Evolutionary conservation across 2,888 invertebrate species (phyloP).

Genomic region (Bruchidius siliquastri): DNA sequence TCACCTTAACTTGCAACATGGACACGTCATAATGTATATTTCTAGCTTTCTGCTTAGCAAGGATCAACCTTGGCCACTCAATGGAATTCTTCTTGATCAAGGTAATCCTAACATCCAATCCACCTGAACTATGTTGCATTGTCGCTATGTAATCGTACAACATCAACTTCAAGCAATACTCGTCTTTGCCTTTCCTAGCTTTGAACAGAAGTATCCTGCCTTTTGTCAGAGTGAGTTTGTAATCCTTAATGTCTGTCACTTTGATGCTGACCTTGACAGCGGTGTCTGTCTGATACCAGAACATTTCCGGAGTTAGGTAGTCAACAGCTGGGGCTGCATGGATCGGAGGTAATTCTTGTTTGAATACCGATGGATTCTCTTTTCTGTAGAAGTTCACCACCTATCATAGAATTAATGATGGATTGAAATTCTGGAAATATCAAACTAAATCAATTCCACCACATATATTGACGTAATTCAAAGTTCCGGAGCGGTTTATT

Average conservation of each 20-base stretch:
- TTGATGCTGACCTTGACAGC: slow-evolving; percentile 33
- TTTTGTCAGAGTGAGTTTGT: slow-evolving; percentile 28
- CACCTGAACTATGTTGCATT: slow-evolving; percentile 29
- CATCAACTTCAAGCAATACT: slow-evolving; percentile 32
- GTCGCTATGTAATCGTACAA: slow-evolving; percentile 32
- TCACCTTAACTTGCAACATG: slow-evolving; percentile 23
- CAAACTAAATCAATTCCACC: too few relatives aligned
- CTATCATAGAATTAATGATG: too few relatives aligned
- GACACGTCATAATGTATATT: slow-evolving; percentile 37
- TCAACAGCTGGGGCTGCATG: slow-evolving; percentile 25
- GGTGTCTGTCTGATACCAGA: slow-evolving; percentile 38
- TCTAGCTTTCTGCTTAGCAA: slow-evolving; percentile 29
- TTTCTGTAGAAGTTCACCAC: not conserved
- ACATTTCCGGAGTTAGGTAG: slow-evolving; percentile 37
- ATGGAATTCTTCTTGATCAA: slow-evolving; percentile 30
- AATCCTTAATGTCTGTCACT: slow-evolving; percentile 30
- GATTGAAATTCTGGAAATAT: too few relatives aligned
- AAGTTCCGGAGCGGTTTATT: too few relatives aligned
- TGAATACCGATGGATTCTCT: not conserved
- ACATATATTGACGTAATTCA: too few relatives aligned
- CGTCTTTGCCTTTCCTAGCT: slow-evolving; percentile 27
- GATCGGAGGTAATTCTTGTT: slow-evolving; percentile 22
- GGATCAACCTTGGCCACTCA: slow-evolving; percentile 37
- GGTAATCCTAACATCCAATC: slow-evolving; percentile 31
- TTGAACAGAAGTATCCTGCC: slow-evolving; percentile 29